These are phyloP conservation scores for Lathronympha strigana DNA, from an alignment of 2,888 invertebrate genomes.

Conservation along the genomic window DNA sequence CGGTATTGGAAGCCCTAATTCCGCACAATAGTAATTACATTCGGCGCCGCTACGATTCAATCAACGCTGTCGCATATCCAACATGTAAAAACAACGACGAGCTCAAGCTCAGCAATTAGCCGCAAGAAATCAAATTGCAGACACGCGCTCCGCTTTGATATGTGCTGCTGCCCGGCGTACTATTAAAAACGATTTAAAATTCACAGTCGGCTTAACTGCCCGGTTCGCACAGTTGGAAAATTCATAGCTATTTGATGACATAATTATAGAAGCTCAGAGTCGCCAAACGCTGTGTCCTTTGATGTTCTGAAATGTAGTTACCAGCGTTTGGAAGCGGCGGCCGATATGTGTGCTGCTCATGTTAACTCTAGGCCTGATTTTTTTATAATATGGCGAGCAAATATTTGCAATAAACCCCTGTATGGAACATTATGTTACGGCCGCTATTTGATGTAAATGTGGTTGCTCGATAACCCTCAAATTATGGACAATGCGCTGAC, in stretches of 20 bases:
- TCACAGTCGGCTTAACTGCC: conserved; percentile 77
- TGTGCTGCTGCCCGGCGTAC: conserved; percentile 54
- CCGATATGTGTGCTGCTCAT: conserved; percentile 40
- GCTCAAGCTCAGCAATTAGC: conserved; percentile 35
- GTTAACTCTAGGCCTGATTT: conserved; percentile 11
- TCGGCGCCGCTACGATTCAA: conserved; percentile 11
- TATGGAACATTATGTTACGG: conserved; percentile 4
- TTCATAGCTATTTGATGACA: conserved; percentile 72
- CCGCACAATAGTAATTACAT: too few relatives aligned
- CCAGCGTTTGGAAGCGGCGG: conserved; percentile 42
- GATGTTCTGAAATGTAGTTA: conserved; percentile 67
- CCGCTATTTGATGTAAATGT: conserved; percentile 16
- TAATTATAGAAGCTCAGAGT: conserved; percentile 71
- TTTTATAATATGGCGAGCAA: conserved; percentile 31
- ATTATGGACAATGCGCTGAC: conserved; percentile 32
- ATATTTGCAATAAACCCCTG: conserved; percentile 29
- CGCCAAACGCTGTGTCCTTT: conserved; percentile 66
- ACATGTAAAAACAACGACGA: conserved; percentile 18
- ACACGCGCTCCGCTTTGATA: conserved; percentile 65
- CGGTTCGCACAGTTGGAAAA: conserved; percentile 58
- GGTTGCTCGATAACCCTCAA: conserved; percentile 19
- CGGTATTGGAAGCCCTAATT: too few relatives aligned
- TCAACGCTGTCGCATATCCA: conserved; percentile 14
- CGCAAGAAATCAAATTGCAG: conserved; percentile 60
- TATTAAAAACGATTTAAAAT: conserved; percentile 83